Evolutionary conservation across 2,797 vertebrate species (phyloP).

Genomic region (Rousettus madagascariensis): DNA sequence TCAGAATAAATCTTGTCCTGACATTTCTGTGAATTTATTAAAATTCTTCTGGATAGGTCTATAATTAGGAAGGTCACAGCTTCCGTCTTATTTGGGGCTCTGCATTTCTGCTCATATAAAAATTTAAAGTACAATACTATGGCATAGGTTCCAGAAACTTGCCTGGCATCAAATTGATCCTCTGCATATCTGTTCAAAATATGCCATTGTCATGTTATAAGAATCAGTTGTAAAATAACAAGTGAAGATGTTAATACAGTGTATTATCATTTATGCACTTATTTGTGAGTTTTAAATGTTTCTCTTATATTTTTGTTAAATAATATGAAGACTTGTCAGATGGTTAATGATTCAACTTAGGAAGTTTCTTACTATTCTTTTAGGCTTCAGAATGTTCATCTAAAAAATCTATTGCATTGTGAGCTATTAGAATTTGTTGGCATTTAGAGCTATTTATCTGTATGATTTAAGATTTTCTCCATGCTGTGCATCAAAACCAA

Average conservation of each 20-base stretch:
- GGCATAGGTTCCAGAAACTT: neutral
- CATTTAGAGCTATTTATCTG: constrained; percentile 8
- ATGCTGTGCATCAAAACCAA: neutral
- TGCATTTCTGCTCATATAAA: constrained; percentile 34
- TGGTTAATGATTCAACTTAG: constrained; percentile 1
- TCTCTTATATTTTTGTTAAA: constrained; percentile 43
- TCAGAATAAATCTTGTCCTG: neutral
- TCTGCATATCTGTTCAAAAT: neutral
- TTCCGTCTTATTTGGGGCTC: neutral
- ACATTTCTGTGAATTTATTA: neutral
- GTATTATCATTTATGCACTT: neutral
- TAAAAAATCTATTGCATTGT: constrained; percentile 14
- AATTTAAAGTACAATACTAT: neutral
- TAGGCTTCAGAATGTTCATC: neutral
- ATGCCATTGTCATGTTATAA: constrained; percentile 12
- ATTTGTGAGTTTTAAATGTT: neutral
- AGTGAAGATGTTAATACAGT: neutral
- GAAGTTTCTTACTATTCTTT: neutral
- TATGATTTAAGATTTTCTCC: neutral
- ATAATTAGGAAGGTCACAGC: neutral
- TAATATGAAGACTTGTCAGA: neutral
- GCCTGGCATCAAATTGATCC: neutral
- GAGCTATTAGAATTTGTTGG: neutral
- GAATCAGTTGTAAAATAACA: constrained; percentile 32
- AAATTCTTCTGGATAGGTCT: neutral